Evolutionary conservation across 92 coral and sea anemone genomes (phyloP), one percentile per base, ranked within the genome.

Genomic region (Desmophyllum pertusum): DNA sequence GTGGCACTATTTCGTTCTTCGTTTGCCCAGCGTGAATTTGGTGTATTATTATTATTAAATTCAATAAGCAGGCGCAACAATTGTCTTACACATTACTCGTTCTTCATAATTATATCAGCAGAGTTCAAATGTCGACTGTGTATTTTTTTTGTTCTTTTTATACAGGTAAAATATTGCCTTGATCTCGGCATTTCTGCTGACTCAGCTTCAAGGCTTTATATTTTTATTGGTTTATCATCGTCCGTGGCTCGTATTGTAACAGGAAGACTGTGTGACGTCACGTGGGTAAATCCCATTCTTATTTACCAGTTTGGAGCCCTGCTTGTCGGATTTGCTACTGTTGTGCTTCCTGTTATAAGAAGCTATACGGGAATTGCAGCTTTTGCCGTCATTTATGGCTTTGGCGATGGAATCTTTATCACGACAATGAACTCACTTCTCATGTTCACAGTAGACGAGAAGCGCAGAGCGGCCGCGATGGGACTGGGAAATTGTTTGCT

Each of bases 171-270:
- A 29, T 84, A 89, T 68, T 74, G 91, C 38, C 80, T 83, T n/a
- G 95, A 87, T 27, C 65, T 87, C 18, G 95, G 90, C 14, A 68
- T 90, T 33, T 80, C 93, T 27, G 78, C 91, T 11, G 83, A 80
- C 63, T 59, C 79, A 4, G 88, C 95, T 31, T 89, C 95, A 23
- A 65, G 55, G 63, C 84, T 92, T 30, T 87, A 86, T 15, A 87
- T 92, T 41, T 89, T 78, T 76, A 77, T 92, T 71, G 95, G 95
- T 70, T 50, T 89, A 27, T 38, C 89, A 4, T 89, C 95, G 29
- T 80, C 85, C n/a, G 29, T 87, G 38, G 91, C 87, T 35, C 90
- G 92, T 10, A 53, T 91, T 23, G 46, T 65, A 9, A 59, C 89
- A 0, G 93, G 95, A 2, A 67, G 87, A 35, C 23, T 92, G 40